Percentiles rank a stretch among this genome's conserved stretches.
Conservation (phyloP, 1,140 invertebrate species). For the Pseudomyrmex sp. region DNA sequence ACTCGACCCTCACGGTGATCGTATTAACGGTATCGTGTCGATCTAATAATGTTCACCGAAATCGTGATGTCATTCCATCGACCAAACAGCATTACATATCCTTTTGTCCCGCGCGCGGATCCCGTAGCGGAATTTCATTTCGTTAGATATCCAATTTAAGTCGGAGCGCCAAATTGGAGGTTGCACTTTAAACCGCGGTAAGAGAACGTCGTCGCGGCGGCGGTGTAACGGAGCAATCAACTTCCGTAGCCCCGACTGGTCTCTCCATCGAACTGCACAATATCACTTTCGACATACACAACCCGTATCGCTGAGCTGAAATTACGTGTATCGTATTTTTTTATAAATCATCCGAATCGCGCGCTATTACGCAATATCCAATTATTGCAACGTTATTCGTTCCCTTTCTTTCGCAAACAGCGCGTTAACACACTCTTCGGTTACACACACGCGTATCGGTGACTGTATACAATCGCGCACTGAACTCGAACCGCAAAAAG, state of each 20-base stretch:
- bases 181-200: conserved; percentile 10
- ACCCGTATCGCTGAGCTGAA: conserved; percentile 27
- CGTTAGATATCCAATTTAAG: conserved; percentile 51
- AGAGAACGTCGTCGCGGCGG: conserved; percentile 9
- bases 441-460: neutral
- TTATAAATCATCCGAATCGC: neutral
- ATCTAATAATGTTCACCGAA: conserved; percentile 48
- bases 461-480: neutral
- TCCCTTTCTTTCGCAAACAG: too few species aligned
- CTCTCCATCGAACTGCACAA: conserved; percentile 26
- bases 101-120: conserved; percentile 24
- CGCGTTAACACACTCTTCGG: conserved; percentile 3
- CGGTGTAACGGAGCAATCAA: conserved; percentile 38
- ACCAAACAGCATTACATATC: neutral
- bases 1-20: conserved; percentile 34
- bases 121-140: conserved; percentile 41
- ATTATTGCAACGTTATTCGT: neutral
- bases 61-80: conserved; percentile 52
- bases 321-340: conserved; percentile 25
- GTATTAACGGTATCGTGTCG: conserved; percentile 44
- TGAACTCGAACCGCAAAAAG: neutral
- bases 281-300: conserved; percentile 39
- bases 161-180: conserved; percentile 43
- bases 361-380: conserved; percentile 13
- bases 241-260: conserved; percentile 19